Conservation (phyloP, 2,113 vertebrate species). For the Syngnathoides biaculeatus region DNA sequence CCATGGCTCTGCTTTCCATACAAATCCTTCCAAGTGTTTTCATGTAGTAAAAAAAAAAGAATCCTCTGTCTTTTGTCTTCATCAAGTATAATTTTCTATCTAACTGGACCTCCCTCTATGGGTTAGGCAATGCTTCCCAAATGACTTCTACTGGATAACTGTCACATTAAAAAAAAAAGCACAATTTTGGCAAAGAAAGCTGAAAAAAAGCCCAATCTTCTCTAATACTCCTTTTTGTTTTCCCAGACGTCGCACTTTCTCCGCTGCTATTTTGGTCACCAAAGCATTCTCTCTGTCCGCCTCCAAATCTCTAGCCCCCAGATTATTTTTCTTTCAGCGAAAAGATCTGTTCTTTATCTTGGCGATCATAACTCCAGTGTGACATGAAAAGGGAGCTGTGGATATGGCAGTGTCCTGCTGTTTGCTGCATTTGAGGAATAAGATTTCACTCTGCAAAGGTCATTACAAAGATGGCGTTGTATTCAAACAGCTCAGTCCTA, state of each 20-base stretch:
- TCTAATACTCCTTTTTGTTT: constrained; percentile 37
- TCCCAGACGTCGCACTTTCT: constrained; percentile 60
- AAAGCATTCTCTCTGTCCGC: constrained; percentile 56
- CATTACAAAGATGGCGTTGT: constrained; percentile 39
- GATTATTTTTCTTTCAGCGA: constrained; percentile 59
- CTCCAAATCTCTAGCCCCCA: constrained; percentile 47
- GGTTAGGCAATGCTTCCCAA: constrained; percentile 46
- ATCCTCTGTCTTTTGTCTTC: constrained; percentile 47
- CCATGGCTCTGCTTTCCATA: constrained; percentile 18
- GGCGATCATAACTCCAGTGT: constrained; percentile 56
- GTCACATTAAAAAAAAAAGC: constrained; percentile 56
- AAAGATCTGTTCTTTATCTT: constrained; percentile 60
- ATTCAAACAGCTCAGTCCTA: constrained; percentile 34
- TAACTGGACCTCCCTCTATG: constrained; percentile 62
- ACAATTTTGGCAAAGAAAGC: constrained; percentile 54
- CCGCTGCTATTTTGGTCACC: constrained; percentile 57
- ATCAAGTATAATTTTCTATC: constrained; percentile 47
- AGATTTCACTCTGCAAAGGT: constrained; percentile 63
- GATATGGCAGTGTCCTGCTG: constrained; percentile 59
- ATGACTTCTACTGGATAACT: constrained; percentile 59
- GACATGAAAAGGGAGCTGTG: constrained; percentile 48
- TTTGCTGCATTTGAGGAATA: constrained; percentile 52
- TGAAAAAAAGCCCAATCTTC: constrained; percentile 46
- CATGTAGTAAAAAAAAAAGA: constrained; percentile 27
- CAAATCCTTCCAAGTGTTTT: constrained; percentile 43